Evolutionary conservation across 2,888 invertebrate species (phyloP).

Genomic region (Girardia tigrina): DNA sequence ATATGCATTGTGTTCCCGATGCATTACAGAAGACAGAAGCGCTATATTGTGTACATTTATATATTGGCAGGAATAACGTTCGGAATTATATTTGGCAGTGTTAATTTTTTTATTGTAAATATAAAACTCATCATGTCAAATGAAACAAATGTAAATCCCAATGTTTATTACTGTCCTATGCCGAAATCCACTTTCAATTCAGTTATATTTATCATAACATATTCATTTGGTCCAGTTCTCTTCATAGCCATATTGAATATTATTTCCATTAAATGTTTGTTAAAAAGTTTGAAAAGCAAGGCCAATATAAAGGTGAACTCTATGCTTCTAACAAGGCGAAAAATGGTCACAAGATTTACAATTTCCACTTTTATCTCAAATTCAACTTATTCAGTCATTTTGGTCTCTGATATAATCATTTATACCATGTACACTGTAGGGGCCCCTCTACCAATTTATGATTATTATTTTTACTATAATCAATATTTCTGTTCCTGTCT

Average conservation of each 20-base stretch:
- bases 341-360: not conserved
- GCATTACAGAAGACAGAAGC: not conserved
- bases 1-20: not conserved
- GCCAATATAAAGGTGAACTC: not conserved
- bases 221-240: not conserved
- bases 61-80: not conserved
- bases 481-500: not conserved
- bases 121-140: not conserved
- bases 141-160: not conserved
- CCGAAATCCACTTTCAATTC: not conserved
- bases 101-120: not conserved
- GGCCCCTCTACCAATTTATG: not conserved
- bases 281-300: not conserved
- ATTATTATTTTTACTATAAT: slow-evolving; percentile 8
- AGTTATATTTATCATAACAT: not conserved
- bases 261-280: not conserved
- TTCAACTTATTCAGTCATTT: not conserved
- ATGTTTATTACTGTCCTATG: not conserved
- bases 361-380: not conserved
- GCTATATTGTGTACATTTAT: not conserved
- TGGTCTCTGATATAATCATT: not conserved
- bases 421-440: not conserved
- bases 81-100: not conserved
- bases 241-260: not conserved
- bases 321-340: not conserved